Conservation (phyloP, 2,888 invertebrate species). For the Electrophaes corylata region DNA sequence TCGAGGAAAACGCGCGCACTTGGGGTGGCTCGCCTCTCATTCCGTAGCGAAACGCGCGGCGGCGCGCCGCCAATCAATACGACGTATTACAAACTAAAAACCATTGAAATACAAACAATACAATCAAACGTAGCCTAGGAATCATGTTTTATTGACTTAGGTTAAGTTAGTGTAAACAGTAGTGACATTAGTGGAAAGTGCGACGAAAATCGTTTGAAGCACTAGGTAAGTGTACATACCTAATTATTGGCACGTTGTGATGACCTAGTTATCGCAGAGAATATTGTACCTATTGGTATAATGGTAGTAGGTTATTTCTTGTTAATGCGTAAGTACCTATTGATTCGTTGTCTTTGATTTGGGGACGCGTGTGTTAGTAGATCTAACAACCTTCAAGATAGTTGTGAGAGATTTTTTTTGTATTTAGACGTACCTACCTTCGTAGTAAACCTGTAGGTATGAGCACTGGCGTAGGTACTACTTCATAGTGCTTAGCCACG, state of each 20-base stretch:
- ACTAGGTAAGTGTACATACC: slow-evolving; percentile 63
- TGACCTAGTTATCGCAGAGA: slow-evolving; percentile 71
- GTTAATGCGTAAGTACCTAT: not conserved
- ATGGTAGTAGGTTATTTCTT: slow-evolving; percentile 6
- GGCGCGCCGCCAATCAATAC: slow-evolving; percentile 79
- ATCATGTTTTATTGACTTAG: slow-evolving; percentile 1
- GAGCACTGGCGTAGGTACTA: too few relatives aligned
- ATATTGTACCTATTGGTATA: slow-evolving; percentile 19
- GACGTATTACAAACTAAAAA: slow-evolving; percentile 48
- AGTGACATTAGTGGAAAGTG: slow-evolving; percentile 45
- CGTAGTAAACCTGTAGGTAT: too few relatives aligned
- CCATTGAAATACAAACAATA: slow-evolving; percentile 36
- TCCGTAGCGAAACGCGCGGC: slow-evolving; percentile 70
- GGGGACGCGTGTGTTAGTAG: not conserved
- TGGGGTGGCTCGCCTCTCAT: slow-evolving; percentile 60
- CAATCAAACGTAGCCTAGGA: slow-evolving; percentile 19
- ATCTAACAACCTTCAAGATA: not conserved
- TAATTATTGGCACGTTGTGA: slow-evolving; percentile 75
- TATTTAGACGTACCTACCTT: not conserved
- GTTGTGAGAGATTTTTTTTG: not conserved
- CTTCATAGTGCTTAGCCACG: too few relatives aligned
- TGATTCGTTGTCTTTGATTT: slow-evolving; percentile 20
- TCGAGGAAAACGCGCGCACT: slow-evolving; percentile 78
- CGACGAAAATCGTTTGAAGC: slow-evolving; percentile 63
- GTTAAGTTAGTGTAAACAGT: slow-evolving; percentile 8